Percentiles rank a stretch among this genome's conserved stretches.
Conservation (phyloP, 2,113 vertebrate species). For the Pachypanchax playfairii region DNA sequence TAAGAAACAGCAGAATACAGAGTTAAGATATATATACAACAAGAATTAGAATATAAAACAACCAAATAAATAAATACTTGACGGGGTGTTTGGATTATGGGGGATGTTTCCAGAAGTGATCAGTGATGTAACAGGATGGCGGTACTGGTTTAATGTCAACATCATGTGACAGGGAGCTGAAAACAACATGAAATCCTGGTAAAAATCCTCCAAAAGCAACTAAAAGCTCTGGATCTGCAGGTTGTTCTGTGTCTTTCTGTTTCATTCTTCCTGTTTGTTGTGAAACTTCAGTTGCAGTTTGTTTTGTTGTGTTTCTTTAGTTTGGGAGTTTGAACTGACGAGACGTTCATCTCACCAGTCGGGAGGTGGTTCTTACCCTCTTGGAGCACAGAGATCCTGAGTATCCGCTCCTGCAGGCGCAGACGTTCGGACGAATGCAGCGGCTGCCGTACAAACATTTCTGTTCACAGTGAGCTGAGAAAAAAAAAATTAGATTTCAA, state of each 20-base stretch:
- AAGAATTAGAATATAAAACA: constrained; percentile 57
- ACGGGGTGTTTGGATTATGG: constrained; percentile 14
- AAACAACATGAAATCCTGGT: too few relatives aligned
- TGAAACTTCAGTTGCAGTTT: too few relatives aligned
- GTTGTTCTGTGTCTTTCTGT: too few relatives aligned
- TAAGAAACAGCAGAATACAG: constrained; percentile 42
- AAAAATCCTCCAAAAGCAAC: too few relatives aligned
- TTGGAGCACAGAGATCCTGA: constrained; percentile 66
- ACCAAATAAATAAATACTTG: constrained; percentile 70
- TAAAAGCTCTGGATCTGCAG: too few relatives aligned
- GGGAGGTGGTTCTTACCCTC: constrained; percentile 57
- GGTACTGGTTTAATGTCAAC: constrained; percentile 19
- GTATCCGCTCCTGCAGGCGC: constrained; percentile 75
- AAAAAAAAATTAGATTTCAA: background rate
- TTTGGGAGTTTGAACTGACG: too few relatives aligned
- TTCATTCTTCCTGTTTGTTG: too few relatives aligned
- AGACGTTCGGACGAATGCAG: constrained; percentile 79
- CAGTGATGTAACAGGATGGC: too few relatives aligned
- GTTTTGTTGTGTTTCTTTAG: too few relatives aligned
- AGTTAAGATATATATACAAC: constrained; percentile 65
- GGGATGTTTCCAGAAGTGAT: background rate
- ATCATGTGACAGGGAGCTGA: constrained; percentile 71
- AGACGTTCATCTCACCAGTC: too few relatives aligned
- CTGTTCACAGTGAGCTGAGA: constrained; percentile 70
- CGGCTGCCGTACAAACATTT: constrained; percentile 74